These are phyloP conservation scores for Taphrorychus bicolor DNA, from an alignment of 2,888 invertebrate genomes.

Conservation along the genomic window DNA sequence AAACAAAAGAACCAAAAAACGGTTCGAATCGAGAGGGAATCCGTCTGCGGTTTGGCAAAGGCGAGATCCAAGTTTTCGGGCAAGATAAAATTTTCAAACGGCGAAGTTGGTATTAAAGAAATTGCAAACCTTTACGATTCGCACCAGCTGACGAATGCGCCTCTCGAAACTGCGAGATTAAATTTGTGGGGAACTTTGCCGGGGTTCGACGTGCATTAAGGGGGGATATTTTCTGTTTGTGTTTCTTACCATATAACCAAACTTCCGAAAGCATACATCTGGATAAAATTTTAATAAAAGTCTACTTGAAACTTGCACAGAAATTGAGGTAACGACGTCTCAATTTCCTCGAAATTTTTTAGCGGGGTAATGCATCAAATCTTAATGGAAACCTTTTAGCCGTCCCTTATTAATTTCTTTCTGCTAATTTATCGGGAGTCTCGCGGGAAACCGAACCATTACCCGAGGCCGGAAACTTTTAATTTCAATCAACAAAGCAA, in stretches of 20 bases:
- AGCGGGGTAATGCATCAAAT: constrained; percentile 11
- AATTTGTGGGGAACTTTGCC: constrained; percentile 8
- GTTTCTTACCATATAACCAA: no score
- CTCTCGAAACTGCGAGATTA: constrained; percentile 16
- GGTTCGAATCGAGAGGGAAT: background rate
- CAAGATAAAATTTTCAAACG: constrained; percentile 18
- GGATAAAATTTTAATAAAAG: no score
- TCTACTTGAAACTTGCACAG: no score
- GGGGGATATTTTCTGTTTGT: background rate
- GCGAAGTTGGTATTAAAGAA: constrained; percentile 27
- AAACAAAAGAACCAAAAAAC: constrained; percentile 1
- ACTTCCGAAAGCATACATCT: no score
- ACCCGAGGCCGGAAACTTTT: constrained; percentile 6
- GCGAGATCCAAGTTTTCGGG: constrained; percentile 6
- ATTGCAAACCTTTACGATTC: constrained; percentile 28
- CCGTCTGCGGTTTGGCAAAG: constrained; percentile 5
- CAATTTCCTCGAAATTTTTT: background rate
- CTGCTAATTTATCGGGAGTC: constrained; percentile 21
- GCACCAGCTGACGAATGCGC: constrained; percentile 26
- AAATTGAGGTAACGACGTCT: no score
- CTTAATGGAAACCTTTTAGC: constrained; percentile 30
- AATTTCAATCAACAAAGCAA: constrained; percentile 12
- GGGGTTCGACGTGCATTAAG: background rate
- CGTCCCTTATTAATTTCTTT: constrained; percentile 21
- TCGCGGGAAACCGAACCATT: constrained; percentile 6